Conservation (phyloP, 2,797 vertebrate species). For the Thalassophryne amazonica region DNA sequence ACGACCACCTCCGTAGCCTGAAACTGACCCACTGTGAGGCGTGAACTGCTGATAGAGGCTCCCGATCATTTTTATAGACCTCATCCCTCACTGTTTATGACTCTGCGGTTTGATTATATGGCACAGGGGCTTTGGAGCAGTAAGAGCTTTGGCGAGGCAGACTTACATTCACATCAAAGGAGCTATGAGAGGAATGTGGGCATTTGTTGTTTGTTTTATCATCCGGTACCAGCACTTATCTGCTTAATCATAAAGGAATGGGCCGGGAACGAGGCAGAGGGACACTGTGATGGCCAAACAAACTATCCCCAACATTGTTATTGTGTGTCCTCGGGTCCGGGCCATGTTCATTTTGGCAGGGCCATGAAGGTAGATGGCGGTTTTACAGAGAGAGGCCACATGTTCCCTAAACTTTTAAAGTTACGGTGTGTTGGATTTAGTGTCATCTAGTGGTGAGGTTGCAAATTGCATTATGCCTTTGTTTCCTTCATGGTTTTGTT, state of each 20-base stretch:
- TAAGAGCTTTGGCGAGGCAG: conserved; percentile 34
- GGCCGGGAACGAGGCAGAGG: conserved; percentile 42
- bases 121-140: conserved; percentile 34
- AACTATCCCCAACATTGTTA: conserved; percentile 34
- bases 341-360: conserved; percentile 16
- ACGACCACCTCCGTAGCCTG: conserved; percentile 41
- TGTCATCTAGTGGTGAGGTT: too few relatives aligned
- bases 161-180: conserved; percentile 66
- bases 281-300: conserved; percentile 27
- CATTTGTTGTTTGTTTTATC: conserved; percentile 73
- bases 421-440: background rate
- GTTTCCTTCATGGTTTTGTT: too few relatives aligned
- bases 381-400: conserved; percentile 13
- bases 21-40: conserved; percentile 60
- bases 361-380: conserved; percentile 19
- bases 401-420: conserved; percentile 12
- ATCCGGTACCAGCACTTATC: conserved; percentile 58
- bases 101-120: conserved; percentile 73
- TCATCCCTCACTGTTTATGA: conserved; percentile 67
- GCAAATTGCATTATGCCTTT: too few relatives aligned
- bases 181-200: conserved; percentile 67
- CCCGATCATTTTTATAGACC: conserved; percentile 62
- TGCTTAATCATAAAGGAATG: conserved; percentile 64
- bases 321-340: conserved; percentile 13
- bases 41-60: conserved; percentile 64